A percentile compares a stretch with the other conserved stretches of the same genome.
These are phyloP conservation scores for Papilio protenor DNA, from an alignment of 2,888 invertebrate genomes.

Conservation along the genomic window DNA sequence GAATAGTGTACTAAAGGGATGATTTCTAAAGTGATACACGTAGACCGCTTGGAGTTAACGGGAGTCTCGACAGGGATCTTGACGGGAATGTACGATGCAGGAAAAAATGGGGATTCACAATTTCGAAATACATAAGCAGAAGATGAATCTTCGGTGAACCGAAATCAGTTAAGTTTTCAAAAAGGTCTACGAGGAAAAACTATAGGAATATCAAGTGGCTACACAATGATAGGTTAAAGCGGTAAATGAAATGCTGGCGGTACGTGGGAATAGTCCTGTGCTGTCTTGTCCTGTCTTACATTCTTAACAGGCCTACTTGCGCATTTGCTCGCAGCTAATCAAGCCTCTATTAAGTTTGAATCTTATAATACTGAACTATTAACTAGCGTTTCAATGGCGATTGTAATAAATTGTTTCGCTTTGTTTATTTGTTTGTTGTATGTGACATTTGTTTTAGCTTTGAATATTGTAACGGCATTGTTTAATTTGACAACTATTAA, in stretches of 20 bases:
- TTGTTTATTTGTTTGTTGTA: slow-evolving; percentile 18
- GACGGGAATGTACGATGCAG: neutral
- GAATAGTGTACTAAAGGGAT: neutral
- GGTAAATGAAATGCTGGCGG: neutral
- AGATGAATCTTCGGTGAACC: too few relatives aligned
- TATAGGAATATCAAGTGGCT: neutral
- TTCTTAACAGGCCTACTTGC: neutral
- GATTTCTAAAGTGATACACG: neutral
- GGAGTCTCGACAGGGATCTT: fast-evolving
- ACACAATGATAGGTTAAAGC: neutral
- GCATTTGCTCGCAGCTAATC: neutral
- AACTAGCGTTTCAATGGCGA: slow-evolving; percentile 30
- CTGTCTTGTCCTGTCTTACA: neutral
- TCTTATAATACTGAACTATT: slow-evolving; percentile 25
- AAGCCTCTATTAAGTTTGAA: neutral
- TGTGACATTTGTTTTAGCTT: slow-evolving; percentile 2
- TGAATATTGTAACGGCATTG: slow-evolving; percentile 4
- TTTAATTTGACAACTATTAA: neutral
- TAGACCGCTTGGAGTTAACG: neutral
- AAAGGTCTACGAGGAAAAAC: neutral
- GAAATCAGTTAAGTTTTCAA: too few relatives aligned
- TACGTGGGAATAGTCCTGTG: too few relatives aligned
- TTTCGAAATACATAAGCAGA: neutral
- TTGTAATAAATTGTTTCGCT: slow-evolving; percentile 21
- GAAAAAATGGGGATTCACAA: neutral